Evolutionary conservation across 2,888 invertebrate genomes (phyloP), one percentile per base, ranked within the genome.

Genomic region (Epinotia bilunana): DNA sequence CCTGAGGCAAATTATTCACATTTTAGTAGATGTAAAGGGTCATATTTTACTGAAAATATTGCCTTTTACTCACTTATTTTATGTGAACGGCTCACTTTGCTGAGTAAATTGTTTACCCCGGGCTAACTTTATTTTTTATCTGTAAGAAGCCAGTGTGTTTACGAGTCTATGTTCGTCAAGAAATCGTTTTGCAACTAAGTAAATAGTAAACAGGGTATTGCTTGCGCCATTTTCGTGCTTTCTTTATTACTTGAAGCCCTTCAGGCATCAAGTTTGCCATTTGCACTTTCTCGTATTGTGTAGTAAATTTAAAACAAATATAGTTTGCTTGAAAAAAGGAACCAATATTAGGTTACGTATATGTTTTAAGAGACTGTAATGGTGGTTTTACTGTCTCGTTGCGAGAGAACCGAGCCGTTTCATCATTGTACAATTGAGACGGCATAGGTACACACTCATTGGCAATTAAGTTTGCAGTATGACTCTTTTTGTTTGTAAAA

Each of bases 1-100:
- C 69, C 78, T 69, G 78, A 78, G 79, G 82, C 85, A 84, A 90
- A 83, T 87, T 88, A 90, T 87, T 69, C 69, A 69, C 58, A 69
- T 46, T 69, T 69, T 69, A 69, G 69, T 57, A 57, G 58, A 64
- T 64, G 49, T 11, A 69, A 28, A 46, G 69, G 82, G 83, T 77
- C 83, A 81, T 82, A 84, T 86, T 86, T 80, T 79, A 79, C 80
- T 84, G 85, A 86, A 89, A 84, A 85, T 89, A 89, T 86, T 83
- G 80, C 68, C n/a, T 53, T 62, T 72, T 55, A 53, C 57, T 65
- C n/a, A 63, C 57, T 73, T 76, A 73, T 73, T 76, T 73, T 76
- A 76, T 76, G 64, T 63, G 73, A n/a, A 58, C 55, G 46, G 28
- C 55, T 65, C 39, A 72, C 18, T 46, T 58, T 43, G 49, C 23